phyloP scores from a whole-genome alignment of 2,888 invertebrate species.

The Lasioglossum marginatum region DNA sequence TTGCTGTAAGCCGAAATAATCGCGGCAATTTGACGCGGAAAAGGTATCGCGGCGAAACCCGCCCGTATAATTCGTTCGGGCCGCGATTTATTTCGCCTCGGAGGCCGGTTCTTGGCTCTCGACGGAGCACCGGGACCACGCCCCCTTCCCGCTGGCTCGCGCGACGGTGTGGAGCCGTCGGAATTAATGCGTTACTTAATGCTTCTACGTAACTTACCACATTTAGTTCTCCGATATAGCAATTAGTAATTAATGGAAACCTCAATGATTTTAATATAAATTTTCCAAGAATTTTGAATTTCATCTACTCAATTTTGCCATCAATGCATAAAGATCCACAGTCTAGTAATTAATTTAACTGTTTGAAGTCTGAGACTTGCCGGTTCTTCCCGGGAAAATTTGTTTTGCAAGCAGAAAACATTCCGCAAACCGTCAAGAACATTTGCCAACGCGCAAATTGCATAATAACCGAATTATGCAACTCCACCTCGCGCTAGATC shows the following conservation, averaged over 20 bases:
- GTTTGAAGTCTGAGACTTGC: no score
- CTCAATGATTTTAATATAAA: no score
- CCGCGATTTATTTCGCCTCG: conserved; percentile 1
- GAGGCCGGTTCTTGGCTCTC: background rate
- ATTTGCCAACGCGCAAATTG: background rate
- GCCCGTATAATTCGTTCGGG: background rate
- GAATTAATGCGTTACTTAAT: background rate
- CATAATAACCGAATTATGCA: background rate
- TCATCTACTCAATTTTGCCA: no score
- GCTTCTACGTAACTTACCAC: background rate
- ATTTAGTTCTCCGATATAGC: background rate
- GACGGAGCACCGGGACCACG: background rate
- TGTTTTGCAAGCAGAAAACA: background rate
- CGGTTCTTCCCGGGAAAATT: background rate
- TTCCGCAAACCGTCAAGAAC: background rate
- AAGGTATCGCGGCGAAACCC: background rate
- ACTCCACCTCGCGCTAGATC: background rate
- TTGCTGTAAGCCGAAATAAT: conserved; percentile 59
- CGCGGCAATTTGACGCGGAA: conserved; percentile 54
- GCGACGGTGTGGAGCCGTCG: background rate
- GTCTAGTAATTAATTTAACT: no score
- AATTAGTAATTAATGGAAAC: no score
- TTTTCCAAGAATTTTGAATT: no score
- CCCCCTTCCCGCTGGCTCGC: background rate
- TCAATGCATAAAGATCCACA: no score